phyloP scores from a whole-genome alignment of 1,140 invertebrate genomes.

The Eufriesea mexicana region DNA sequence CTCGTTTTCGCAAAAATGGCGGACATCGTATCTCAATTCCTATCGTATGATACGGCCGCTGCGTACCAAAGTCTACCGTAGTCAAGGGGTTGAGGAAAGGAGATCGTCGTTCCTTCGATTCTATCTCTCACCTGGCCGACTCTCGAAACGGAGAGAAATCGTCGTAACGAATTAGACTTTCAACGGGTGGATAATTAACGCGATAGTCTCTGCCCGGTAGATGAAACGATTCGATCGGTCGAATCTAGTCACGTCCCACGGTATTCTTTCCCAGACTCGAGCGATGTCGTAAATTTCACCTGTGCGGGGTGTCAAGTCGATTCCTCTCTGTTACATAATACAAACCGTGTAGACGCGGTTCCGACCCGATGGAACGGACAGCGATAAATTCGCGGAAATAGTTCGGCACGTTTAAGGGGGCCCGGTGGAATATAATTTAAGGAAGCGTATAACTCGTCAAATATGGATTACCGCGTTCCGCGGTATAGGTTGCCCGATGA shows the following conservation, averaged over 20 bases:
- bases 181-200: not conserved
- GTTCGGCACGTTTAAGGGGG: not conserved
- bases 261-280: not conserved
- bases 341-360: not conserved
- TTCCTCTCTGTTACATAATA: not conserved
- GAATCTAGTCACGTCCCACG: not conserved
- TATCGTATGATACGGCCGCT: too few species aligned
- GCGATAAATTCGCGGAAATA: not conserved
- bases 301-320: too few species aligned
- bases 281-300: not conserved
- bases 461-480: constrained; percentile 29
- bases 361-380: too few species aligned
- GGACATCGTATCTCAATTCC: too few species aligned
- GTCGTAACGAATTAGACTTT: not conserved
- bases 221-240: not conserved
- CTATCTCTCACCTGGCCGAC: not conserved
- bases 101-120: not conserved
- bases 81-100: too few species aligned
- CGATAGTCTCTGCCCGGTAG: not conserved
- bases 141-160: not conserved
- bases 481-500: not conserved
- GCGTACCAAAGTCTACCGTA: too few species aligned
- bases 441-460: not conserved
- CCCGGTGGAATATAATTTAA: not conserved
- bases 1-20: too few species aligned